These are phyloP conservation scores for Saccopteryx bilineata DNA, from an alignment of 2,113 vertebrate species.

Conservation along the genomic window DNA sequence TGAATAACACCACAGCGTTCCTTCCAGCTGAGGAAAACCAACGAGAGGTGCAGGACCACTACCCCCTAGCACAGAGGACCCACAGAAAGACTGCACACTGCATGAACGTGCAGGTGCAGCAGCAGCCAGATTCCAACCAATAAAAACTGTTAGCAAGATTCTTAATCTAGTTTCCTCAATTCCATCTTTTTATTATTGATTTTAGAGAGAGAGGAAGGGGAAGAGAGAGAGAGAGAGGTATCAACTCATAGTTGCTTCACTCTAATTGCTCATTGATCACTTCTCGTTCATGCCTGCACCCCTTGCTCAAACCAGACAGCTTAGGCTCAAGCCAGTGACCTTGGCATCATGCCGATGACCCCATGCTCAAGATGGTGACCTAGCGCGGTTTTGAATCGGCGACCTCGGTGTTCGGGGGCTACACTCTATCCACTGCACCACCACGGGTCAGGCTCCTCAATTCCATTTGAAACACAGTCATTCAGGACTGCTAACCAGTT, in stretches of 20 bases:
- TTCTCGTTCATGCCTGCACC: too few relatives aligned
- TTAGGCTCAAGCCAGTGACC: too few relatives aligned
- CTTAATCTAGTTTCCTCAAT: neutral
- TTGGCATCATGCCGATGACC: too few relatives aligned
- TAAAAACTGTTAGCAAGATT: neutral
- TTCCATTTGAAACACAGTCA: neutral
- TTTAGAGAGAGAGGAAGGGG: too few relatives aligned
- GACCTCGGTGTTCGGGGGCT: too few relatives aligned
- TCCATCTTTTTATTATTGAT: neutral
- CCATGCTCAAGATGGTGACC: too few relatives aligned
- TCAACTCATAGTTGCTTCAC: too few relatives aligned
- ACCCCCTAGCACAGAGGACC: neutral
- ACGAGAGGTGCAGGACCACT: neutral
- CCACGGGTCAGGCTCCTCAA: neutral
- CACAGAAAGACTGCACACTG: neutral
- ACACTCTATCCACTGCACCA: too few relatives aligned
- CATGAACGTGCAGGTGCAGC: neutral
- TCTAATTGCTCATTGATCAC: too few relatives aligned
- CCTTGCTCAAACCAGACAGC: too few relatives aligned
- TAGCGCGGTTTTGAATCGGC: too few relatives aligned
- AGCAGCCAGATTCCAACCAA: neutral
- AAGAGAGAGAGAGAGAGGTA: too few relatives aligned
- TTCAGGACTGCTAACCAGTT: neutral
- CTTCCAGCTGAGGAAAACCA: conserved; percentile 34
- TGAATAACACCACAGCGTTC: neutral